phyloP scores from a whole-genome alignment of 1,140 invertebrate genomes.

The Pogonomyrmex californicus region DNA sequence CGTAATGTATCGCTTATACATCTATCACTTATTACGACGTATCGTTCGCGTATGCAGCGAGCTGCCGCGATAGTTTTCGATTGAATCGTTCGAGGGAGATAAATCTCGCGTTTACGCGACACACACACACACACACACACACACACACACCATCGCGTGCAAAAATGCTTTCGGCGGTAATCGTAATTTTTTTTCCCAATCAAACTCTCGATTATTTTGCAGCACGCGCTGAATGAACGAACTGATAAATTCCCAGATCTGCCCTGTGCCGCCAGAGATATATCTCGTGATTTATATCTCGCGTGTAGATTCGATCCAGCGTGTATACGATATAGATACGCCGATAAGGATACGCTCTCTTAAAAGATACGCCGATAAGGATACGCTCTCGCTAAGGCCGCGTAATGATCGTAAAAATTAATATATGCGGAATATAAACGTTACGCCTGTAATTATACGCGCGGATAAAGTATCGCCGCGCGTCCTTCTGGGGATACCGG shows the following conservation, averaged over 20 bases:
- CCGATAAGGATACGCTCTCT: background rate
- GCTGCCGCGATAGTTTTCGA: background rate
- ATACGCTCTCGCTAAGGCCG: background rate
- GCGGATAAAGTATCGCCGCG: background rate
- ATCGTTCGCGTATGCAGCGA: background rate
- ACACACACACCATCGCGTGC: too few species aligned
- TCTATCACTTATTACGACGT: slow-evolving; percentile 38
- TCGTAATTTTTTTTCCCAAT: background rate
- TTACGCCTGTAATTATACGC: background rate
- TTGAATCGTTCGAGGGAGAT: slow-evolving; percentile 22
- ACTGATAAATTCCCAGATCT: background rate
- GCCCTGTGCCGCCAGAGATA: too few species aligned
- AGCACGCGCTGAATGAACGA: background rate
- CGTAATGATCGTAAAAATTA: slow-evolving; percentile 33
- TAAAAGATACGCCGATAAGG: too few species aligned
- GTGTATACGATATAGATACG: background rate
- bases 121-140: too few species aligned
- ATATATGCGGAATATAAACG: background rate
- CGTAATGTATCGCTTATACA: slow-evolving; percentile 43
- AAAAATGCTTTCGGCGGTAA: background rate
- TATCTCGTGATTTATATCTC: background rate
- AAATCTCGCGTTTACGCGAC: background rate
- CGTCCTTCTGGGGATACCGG: background rate
- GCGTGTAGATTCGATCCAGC: background rate
- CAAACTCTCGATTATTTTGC: background rate